Evolutionary conservation across 2,888 invertebrate genomes (phyloP).

Genomic region (Agrotis exclamationis): DNA sequence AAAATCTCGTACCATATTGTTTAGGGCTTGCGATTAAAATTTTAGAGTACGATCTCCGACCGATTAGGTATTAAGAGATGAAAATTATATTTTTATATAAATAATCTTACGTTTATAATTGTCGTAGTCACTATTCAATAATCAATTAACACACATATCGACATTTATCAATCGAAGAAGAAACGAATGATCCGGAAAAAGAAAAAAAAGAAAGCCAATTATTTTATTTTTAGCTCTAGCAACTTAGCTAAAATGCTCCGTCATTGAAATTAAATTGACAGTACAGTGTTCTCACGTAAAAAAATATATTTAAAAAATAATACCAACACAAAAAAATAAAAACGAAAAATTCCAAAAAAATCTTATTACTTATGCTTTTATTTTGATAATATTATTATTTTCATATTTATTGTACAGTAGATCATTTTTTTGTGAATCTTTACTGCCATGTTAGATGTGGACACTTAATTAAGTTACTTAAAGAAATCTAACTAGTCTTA

Average conservation of each 20-base stretch:
- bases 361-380: conserved; percentile 60
- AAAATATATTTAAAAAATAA: conserved; percentile 8
- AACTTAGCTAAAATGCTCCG: conserved; percentile 10
- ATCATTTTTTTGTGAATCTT: conserved; percentile 66
- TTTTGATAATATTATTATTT: conserved; percentile 57
- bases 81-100: conserved; percentile 62
- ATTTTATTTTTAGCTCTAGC: not conserved
- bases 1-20: conserved; percentile 39
- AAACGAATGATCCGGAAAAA: not conserved
- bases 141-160: conserved; percentile 20
- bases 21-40: conserved; percentile 42
- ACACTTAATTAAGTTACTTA: conserved; percentile 63
- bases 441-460: conserved; percentile 71
- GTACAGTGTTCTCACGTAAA: conserved; percentile 36
- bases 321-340: conserved; percentile 38
- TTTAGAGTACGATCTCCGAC: conserved; percentile 76
- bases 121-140: conserved; percentile 23
- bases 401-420: conserved; percentile 67
- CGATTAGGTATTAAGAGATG: conserved; percentile 65
- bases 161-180: not conserved
- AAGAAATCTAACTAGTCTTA: conserved; percentile 77
- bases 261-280: not conserved
- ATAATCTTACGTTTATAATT: conserved; percentile 33
- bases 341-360: conserved; percentile 55
- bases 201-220: not conserved